A percentile compares a stretch with the other conserved stretches of the same genome.
phyloP scores from a whole-genome alignment of 2,888 invertebrate species.

The Rutpela maculata region DNA sequence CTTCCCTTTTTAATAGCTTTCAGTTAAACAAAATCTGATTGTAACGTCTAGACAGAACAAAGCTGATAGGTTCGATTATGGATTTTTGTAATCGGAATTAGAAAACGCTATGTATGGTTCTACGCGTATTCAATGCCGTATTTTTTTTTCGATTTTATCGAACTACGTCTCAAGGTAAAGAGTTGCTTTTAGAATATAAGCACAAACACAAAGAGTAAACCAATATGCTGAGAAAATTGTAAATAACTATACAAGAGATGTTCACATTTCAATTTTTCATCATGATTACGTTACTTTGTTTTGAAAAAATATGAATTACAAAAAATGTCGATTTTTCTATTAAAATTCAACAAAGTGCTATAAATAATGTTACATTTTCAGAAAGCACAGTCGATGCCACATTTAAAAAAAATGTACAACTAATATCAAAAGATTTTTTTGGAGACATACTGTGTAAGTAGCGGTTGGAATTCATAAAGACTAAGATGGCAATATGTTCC shows the following conservation, averaged over 20 bases:
- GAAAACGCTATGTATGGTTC: slow-evolving; percentile 32
- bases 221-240: neutral
- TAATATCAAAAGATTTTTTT: too few relatives aligned
- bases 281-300: too few relatives aligned
- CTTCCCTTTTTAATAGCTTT: neutral
- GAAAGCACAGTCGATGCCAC: too few relatives aligned
- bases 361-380: too few relatives aligned
- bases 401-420: too few relatives aligned
- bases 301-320: too few relatives aligned
- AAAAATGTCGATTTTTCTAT: too few relatives aligned
- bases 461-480: too few relatives aligned
- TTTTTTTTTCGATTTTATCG: slow-evolving; percentile 31
- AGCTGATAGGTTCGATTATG: slow-evolving; percentile 31
- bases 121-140: slow-evolving; percentile 15
- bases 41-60: slow-evolving; percentile 29
- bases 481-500: too few relatives aligned
- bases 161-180: slow-evolving; percentile 19
- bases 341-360: too few relatives aligned
- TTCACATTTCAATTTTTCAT: too few relatives aligned
- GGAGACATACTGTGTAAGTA: too few relatives aligned
- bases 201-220: slow-evolving; percentile 1
- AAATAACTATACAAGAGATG: neutral
- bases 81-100: slow-evolving; percentile 29
- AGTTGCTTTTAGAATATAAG: neutral
- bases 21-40: neutral